phyloP scores from a whole-genome alignment of 2,113 vertebrate genomes.

The Gymnarchus niloticus region DNA sequence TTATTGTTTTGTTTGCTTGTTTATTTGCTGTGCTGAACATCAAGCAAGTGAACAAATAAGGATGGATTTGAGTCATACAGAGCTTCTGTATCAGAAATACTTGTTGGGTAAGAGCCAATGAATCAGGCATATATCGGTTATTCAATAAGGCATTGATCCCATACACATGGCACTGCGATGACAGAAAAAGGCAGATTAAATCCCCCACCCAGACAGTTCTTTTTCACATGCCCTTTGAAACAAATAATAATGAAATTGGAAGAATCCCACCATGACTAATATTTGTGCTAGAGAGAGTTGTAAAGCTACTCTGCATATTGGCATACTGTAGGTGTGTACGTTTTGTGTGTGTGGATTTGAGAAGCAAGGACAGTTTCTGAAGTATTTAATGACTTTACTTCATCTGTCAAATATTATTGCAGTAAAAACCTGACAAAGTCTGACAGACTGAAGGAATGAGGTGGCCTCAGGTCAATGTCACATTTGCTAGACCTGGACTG shows the following conservation, averaged over 20 bases:
- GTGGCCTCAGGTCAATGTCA: not conserved
- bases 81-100: not conserved
- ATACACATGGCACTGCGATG: not conserved
- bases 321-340: not conserved
- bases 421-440: too few relatives aligned
- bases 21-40: not conserved
- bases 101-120: not conserved
- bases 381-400: not conserved
- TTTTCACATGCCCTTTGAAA: not conserved
- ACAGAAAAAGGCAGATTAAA: not conserved
- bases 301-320: not conserved
- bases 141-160: not conserved
- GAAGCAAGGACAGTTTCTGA: not conserved
- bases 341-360: not conserved
- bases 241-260: too few relatives aligned
- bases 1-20: not conserved
- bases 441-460: not conserved
- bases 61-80: not conserved
- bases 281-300: not conserved
- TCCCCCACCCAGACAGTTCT: not conserved
- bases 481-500: constrained; percentile 5
- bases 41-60: not conserved
- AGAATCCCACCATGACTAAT: not conserved
- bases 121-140: not conserved
- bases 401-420: not conserved